A percentile compares a stretch with the other conserved stretches of the same genome.
These are phyloP conservation scores for Steinernema hermaphroditum DNA, from an alignment of 2,888 invertebrate species.

Conservation along the genomic window DNA sequence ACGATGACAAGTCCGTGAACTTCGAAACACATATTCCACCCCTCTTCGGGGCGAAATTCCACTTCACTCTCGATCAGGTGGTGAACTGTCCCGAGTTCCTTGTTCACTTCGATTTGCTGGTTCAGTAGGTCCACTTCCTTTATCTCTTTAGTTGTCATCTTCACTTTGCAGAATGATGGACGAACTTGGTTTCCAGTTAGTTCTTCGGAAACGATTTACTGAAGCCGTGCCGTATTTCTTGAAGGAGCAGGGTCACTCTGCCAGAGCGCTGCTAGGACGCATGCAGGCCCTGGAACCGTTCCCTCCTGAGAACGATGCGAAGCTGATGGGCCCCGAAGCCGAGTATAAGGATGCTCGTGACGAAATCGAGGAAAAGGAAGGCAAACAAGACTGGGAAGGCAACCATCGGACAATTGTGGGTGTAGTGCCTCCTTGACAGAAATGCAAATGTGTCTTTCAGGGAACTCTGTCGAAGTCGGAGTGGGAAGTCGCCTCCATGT, in stretches of 20 bases:
- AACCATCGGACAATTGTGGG: constrained; percentile 23
- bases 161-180: constrained; percentile 55
- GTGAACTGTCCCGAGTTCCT: constrained; percentile 98
- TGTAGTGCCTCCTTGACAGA: background rate
- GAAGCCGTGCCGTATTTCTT: constrained; percentile 49
- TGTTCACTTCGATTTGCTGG: constrained; percentile 79
- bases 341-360: constrained; percentile 49
- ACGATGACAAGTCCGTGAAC: constrained; percentile 65
- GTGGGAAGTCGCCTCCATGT: constrained; percentile 66
- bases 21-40: constrained; percentile 70
- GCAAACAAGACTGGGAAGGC: constrained; percentile 34
- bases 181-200: constrained; percentile 63
- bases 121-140: constrained; percentile 47
- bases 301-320: constrained; percentile 38
- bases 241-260: constrained; percentile 36
- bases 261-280: constrained; percentile 40
- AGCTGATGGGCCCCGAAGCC: constrained; percentile 35
- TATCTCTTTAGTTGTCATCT: background rate
- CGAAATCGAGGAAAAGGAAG: constrained; percentile 35
- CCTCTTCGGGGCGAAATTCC: constrained; percentile 91
- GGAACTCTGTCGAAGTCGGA: constrained; percentile 64
- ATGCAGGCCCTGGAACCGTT: constrained; percentile 63
- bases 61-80: constrained; percentile 91
- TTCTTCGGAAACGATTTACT: constrained; percentile 56
- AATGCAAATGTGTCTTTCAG: constrained; percentile 41